A percentile compares a stretch with the other conserved stretches of the same genome.
Conservation (phyloP, 1,140 invertebrate genomes). For the Colletes latitarsis region DNA sequence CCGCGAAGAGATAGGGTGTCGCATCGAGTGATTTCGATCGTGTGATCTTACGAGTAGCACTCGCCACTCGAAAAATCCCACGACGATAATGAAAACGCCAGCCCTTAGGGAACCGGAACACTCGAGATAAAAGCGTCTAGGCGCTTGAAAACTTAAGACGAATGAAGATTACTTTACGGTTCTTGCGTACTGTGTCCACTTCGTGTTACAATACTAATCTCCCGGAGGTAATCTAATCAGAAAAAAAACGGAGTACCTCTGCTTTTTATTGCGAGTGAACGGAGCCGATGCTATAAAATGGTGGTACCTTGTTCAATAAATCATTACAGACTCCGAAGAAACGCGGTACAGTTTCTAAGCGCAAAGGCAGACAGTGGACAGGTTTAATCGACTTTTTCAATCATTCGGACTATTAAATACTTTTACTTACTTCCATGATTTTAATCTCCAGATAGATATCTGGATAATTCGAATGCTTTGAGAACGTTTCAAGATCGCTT, state of each 20-base stretch:
- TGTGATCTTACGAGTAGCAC: slow-evolving; percentile 2
- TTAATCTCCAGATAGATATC: too few relatives aligned
- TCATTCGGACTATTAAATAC: too few relatives aligned
- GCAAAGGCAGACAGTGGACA: too few relatives aligned
- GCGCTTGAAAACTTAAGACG: slow-evolving; percentile 22
- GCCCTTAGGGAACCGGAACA: background rate
- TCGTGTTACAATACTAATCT: slow-evolving; percentile 29
- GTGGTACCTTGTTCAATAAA: background rate
- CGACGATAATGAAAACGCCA: slow-evolving; percentile 47
- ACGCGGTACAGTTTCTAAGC: too few relatives aligned
- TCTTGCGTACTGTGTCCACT: slow-evolving; percentile 22
- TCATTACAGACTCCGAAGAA: background rate
- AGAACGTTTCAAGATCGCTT: too few relatives aligned
- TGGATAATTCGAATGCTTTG: too few relatives aligned
- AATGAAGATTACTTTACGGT: slow-evolving; percentile 41
- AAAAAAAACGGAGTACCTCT: background rate
- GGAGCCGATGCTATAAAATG: background rate
- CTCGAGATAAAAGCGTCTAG: slow-evolving; percentile 48
- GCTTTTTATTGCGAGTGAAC: background rate
- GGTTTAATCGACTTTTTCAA: too few relatives aligned
- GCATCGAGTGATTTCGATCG: slow-evolving; percentile 30
- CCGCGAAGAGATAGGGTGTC: background rate
- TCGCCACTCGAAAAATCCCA: slow-evolving; percentile 39
- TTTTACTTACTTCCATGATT: too few relatives aligned
- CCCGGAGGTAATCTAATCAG: slow-evolving; percentile 29